A percentile compares a stretch with the other conserved stretches of the same genome.
phyloP scores from a whole-genome alignment of 2,888 invertebrate species.

The Parapristionchus giblindavisi region DNA sequence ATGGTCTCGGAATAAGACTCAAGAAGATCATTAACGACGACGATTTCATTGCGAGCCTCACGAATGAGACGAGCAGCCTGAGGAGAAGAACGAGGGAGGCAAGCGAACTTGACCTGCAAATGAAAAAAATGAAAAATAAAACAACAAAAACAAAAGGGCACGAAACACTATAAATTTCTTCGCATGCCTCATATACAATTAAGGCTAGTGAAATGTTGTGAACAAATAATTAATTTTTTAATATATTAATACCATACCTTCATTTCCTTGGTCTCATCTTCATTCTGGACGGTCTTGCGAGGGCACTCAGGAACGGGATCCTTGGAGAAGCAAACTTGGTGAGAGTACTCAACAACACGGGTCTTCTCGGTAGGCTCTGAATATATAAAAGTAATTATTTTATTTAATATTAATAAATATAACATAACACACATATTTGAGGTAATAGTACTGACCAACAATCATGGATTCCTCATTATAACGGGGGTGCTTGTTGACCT shows the following conservation, averaged over 20 bases:
- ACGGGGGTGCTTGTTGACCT: background rate
- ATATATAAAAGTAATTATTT: too few species aligned
- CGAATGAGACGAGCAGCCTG: conserved; percentile 55
- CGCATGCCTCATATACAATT: too few species aligned
- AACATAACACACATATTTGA: too few species aligned
- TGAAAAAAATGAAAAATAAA: too few species aligned
- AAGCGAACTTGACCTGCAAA: conserved; percentile 53
- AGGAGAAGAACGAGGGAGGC: conserved; percentile 54
- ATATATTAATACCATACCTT: conserved; percentile 17
- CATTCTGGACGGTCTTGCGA: conserved; percentile 16
- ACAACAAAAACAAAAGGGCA: too few species aligned
- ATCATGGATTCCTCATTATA: too few species aligned
- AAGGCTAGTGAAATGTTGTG: too few species aligned
- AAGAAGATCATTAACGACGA: conserved; percentile 35
- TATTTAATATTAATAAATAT: too few species aligned
- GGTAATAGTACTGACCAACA: too few species aligned
- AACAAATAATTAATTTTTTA: too few species aligned
- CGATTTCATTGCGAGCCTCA: conserved; percentile 46
- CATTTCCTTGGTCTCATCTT: conserved; percentile 29
- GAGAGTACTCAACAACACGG: conserved; percentile 55
- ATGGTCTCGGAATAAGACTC: conserved; percentile 31
- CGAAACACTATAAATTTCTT: too few species aligned
- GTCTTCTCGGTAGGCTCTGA: conserved; percentile 57
- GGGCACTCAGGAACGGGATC: conserved; percentile 59
- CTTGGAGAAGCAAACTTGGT: conserved; percentile 65